Conservation (phyloP, 2,888 invertebrate species). For the Synergus gifuensis region DNA sequence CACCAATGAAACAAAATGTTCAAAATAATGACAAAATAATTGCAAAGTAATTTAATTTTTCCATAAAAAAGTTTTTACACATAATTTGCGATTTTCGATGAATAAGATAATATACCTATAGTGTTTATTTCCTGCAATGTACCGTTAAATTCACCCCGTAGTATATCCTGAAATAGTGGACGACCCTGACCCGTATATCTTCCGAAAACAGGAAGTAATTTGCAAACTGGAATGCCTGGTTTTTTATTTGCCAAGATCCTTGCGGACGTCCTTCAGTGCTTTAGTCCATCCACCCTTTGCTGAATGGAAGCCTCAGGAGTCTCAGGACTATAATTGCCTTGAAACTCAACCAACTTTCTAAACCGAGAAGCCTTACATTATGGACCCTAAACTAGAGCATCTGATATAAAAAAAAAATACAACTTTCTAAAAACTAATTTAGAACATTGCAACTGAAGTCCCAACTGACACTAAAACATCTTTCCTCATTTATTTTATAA, state of each 20-base stretch:
- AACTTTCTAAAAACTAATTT: not conserved
- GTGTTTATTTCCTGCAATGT: constrained; percentile 11
- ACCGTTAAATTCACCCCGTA: constrained; percentile 6
- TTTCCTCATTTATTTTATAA: too few relatives aligned
- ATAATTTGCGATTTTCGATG: not conserved
- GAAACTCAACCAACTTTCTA: not conserved
- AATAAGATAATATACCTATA: not conserved
- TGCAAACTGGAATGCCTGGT: not conserved
- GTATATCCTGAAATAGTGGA: not conserved
- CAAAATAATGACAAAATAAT: too few relatives aligned
- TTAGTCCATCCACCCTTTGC: not conserved
- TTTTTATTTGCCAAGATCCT: constrained; percentile 12
- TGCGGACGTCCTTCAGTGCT: not conserved
- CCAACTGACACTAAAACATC: not conserved
- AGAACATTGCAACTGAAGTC: not conserved
- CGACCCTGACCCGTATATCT: constrained; percentile 17
- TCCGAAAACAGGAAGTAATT: constrained; percentile 15
- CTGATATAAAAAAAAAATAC: not conserved
- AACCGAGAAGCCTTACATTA: not conserved
- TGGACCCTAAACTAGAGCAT: not conserved
- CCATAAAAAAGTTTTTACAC: not conserved
- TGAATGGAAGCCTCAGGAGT: not conserved
- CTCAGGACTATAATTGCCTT: not conserved
- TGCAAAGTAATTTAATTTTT: too few relatives aligned
- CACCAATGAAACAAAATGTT: too few relatives aligned